Percentiles rank a stretch among this genome's conserved stretches.
Conservation (phyloP, 2,888 invertebrate genomes). For the Galeopsomyia nigrocyanea region DNA sequence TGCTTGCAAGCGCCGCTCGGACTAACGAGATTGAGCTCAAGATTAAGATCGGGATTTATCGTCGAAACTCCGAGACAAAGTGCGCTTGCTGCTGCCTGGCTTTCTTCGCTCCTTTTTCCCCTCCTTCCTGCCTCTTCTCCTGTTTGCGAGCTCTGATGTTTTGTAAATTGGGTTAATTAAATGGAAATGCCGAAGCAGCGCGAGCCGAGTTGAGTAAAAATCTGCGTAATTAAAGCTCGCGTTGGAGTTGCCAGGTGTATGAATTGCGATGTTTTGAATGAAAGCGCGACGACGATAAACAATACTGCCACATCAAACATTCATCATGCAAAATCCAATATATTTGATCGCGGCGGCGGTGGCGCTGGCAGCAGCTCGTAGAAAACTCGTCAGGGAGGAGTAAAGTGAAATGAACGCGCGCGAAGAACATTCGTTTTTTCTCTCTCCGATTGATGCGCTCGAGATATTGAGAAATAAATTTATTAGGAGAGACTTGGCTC, state of each 20-base stretch:
- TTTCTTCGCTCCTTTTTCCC: not conserved
- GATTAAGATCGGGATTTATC: conserved; percentile 36
- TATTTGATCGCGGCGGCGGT: not conserved
- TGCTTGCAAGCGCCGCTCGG: conserved; percentile 16
- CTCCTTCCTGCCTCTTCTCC: not conserved
- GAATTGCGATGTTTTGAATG: conserved; percentile 5
- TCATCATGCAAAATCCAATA: conserved; percentile 38
- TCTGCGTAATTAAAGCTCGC: conserved; percentile 16
- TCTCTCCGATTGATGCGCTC: no score
- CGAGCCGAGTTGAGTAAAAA: not conserved
- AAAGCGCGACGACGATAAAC: not conserved
- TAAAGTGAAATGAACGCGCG: no score
- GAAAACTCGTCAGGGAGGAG: conserved; percentile 11
- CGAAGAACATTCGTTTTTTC: no score
- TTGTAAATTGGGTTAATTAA: conserved; percentile 30
- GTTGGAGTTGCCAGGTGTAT: not conserved
- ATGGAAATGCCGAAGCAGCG: conserved; percentile 12
- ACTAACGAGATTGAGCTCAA: conserved; percentile 27
- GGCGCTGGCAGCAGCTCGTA: conserved; percentile 7
- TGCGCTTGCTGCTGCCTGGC: not conserved
- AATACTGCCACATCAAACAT: conserved; percentile 24
- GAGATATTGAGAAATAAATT: no score
- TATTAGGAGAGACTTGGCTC: no score
- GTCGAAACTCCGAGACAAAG: conserved; percentile 10
- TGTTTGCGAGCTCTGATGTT: not conserved